Base-by-base conservation (phyloP, 1,140 invertebrate genomes). In the Euwallacea fornicatus region DNA sequence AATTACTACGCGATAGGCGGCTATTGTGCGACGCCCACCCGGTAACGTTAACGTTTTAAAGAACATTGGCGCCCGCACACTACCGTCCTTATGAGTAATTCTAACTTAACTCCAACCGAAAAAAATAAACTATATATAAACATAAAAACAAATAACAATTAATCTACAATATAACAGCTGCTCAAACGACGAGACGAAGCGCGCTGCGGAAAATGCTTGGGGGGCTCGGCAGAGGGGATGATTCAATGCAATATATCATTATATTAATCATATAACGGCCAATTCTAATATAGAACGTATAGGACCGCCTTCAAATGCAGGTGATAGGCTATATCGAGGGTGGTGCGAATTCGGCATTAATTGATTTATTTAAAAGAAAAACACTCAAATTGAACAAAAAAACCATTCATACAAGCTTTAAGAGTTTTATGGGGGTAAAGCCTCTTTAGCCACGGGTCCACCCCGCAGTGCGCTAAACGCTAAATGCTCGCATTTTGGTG, bases 61-160 rank as follows among this genome's bases (percentile, higher is more conserved):
- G 21, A 53, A 59, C n/a, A 13, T 47, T 11, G 21, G 21, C 42
- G 42, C 42, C 3, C 4, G 11, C 33, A n/a, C 43, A n/a, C 58
- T 58, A 54, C 55, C 43, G 13, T 8, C 63, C 72, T 75, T 76
- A 70, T 69, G 71, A 43, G 66, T 75, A 73, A 77, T 4, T 33
- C 21, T 33, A 79, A 78, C 76, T 76, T 80, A 80, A 77, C 78
- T 81, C 77, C 77, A 80, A 81, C 78, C 80, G 71, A 64, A 72
- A 78, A 81, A 81, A 82, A 82, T 82, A 82, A 78, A 82, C 81
- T 82, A 81, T 82, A 82, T 82, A 82, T 82, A 81, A 82, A 82
- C 80, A 82, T 81, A 82, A 81, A 82, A 82, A 82, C 81, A 82
- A 82, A 80, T 79, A 82, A 82, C 81, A 82, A 82, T 78, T 80